Percentiles rank a stretch among this genome's conserved stretches.
Evolutionary conservation across 2,888 invertebrate species (phyloP).

Genomic region (Prostheceraeus crozeri): DNA sequence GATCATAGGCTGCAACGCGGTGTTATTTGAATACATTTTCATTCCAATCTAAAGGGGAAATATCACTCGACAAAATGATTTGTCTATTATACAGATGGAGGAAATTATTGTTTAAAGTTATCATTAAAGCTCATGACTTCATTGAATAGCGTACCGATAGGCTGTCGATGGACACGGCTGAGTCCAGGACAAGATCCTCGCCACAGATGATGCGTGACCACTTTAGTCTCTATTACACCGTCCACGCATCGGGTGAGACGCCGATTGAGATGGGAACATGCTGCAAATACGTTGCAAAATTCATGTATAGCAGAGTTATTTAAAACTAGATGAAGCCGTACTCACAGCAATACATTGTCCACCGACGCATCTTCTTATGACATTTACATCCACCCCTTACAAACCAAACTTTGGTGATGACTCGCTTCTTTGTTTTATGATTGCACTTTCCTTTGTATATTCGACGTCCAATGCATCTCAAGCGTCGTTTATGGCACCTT

Average conservation of each 20-base stretch:
- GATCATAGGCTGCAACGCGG: too few relatives aligned
- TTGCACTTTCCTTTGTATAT: too few relatives aligned
- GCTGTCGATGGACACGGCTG: too few relatives aligned
- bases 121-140: too few relatives aligned
- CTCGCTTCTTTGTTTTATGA: constrained; percentile 18
- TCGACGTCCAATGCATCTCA: too few relatives aligned
- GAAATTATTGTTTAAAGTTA: too few relatives aligned
- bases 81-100: too few relatives aligned
- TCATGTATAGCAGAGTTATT: not conserved
- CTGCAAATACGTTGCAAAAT: constrained; percentile 33
- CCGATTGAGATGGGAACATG: constrained; percentile 28
- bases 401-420: not conserved
- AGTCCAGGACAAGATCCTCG: constrained; percentile 26
- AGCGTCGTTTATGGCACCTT: too few relatives aligned
- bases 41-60: too few relatives aligned
- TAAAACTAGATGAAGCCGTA: not conserved
- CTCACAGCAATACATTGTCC: constrained; percentile 31
- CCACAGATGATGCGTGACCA: not conserved
- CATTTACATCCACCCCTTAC: constrained; percentile 24
- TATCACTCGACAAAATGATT: too few relatives aligned
- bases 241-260: constrained; percentile 7
- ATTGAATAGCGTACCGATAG: too few relatives aligned
- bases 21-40: too few relatives aligned
- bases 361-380: constrained; percentile 22
- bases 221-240: constrained; percentile 27